Evolutionary conservation across 2,888 invertebrate species (phyloP), one percentile per base, ranked within the genome.

Genomic region (Blastobasis lacticolella): DNA sequence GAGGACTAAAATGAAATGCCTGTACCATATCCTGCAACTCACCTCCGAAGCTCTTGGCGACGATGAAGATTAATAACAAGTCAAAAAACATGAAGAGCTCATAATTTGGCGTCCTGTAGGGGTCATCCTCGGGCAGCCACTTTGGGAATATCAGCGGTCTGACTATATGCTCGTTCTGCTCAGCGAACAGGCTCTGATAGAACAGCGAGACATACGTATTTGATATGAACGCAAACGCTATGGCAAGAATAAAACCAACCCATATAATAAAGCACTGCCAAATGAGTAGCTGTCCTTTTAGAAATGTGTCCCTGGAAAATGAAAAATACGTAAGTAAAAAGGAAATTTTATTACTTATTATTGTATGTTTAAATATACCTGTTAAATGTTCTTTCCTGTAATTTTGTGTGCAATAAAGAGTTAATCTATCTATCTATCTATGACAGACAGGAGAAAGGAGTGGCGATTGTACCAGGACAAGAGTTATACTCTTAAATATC

Each of bases 91-190:
- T 49, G 44, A 83, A 75, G 3, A 77, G 40, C 68, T 84, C 84
- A 53, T 81, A 84, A 51, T 75, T 75, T 0, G 84, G 84, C 6
- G 81, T 71, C 37, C 73, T 64, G 54, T 78, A 75, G 0, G 78
- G 72, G 50, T 82, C 81, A 41, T 79, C 79, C 7, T 69, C 37
- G 0, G 83, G 81, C 2, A 84, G 59, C 81, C 81, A 82, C 55
- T 80, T 54, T 0, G 81, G 78, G 50, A 79, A 81, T 2, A 71
- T 63, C 1, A 84, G 55, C 0, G 83, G 84, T 38, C 81, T 67
- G 2, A 58, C 53, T 8, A 54, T 71, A 51, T 76, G 51, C 52
- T 78, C 81, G 46, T 74, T 63, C 6, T 70, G 64, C 0, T 73
- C 72, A 3, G 61, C 70, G 38, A 82, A 67, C 7, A 81, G 55